Evolutionary conservation across 1,140 invertebrate genomes (phyloP).

Genomic region (Cherax quadricarinatus): DNA sequence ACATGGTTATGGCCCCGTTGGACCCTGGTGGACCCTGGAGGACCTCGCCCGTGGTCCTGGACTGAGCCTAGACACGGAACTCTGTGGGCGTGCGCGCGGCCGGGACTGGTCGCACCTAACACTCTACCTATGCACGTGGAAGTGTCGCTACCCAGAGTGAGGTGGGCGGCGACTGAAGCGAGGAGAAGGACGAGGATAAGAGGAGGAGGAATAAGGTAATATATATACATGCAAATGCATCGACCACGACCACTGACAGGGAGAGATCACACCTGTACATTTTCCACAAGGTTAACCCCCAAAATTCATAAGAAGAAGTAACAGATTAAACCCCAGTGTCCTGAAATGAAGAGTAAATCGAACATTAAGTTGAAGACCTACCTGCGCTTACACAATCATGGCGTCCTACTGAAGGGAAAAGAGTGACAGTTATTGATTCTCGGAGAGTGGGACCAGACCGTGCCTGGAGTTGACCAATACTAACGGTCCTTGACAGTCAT

Average conservation of each 20-base stretch:
- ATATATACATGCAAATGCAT: constrained; percentile 58
- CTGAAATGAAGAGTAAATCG: too few relatives aligned
- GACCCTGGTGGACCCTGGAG: constrained; percentile 64
- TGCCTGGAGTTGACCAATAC: too few relatives aligned
- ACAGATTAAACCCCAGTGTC: too few relatives aligned
- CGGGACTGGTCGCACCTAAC: constrained; percentile 59
- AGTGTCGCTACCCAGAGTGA: constrained; percentile 55
- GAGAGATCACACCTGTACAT: background rate
- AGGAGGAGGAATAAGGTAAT: constrained; percentile 32
- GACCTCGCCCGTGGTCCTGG: constrained; percentile 61
- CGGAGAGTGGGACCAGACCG: too few relatives aligned
- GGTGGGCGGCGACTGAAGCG: constrained; percentile 59
- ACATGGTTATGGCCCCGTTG: constrained; percentile 23
- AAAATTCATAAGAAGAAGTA: background rate
- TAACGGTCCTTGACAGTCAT: too few relatives aligned
- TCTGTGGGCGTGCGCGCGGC: constrained; percentile 37
- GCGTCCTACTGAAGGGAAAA: too few relatives aligned
- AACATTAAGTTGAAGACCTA: too few relatives aligned
- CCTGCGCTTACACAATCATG: too few relatives aligned
- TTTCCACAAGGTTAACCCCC: background rate
- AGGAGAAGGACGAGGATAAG: constrained; percentile 47
- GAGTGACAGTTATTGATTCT: too few relatives aligned
- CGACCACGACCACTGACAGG: constrained; percentile 29
- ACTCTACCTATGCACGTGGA: constrained; percentile 61
- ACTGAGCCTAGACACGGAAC: constrained; percentile 61